Percentiles rank a stretch among this genome's conserved stretches.
These are phyloP conservation scores for Syngnathus floridae DNA, from an alignment of 2,113 vertebrate species.

Conservation along the genomic window DNA sequence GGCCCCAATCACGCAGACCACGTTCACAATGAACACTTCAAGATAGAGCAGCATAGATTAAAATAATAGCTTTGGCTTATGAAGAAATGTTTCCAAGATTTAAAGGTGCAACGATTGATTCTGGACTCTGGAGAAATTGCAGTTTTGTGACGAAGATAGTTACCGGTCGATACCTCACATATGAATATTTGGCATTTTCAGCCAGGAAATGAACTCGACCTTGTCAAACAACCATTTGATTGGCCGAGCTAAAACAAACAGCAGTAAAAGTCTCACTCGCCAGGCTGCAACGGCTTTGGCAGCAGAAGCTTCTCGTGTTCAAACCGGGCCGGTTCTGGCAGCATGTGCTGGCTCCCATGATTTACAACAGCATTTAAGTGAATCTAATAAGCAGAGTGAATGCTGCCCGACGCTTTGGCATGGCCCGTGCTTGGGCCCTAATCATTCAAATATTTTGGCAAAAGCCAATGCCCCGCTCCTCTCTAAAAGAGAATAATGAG, in stretches of 20 bases:
- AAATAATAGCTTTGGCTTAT: slow-evolving; percentile 23
- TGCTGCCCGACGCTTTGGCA: slow-evolving; percentile 87
- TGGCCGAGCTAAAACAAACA: slow-evolving; percentile 52
- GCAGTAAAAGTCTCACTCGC: slow-evolving; percentile 25
- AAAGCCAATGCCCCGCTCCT: slow-evolving; percentile 63
- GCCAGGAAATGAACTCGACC: slow-evolving; percentile 33
- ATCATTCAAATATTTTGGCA: slow-evolving; percentile 99
- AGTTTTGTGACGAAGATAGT: slow-evolving; percentile 36
- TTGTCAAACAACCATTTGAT: slow-evolving; percentile 39
- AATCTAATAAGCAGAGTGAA: slow-evolving; percentile 90
- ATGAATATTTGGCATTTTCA: slow-evolving; percentile 39
- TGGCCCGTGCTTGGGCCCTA: slow-evolving; percentile 78
- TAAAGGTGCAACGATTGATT: slow-evolving; percentile 41
- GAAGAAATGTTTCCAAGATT: slow-evolving; percentile 39
- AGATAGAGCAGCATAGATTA: slow-evolving; percentile 21
- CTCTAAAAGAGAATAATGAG: slow-evolving; percentile 74
- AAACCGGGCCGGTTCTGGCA: slow-evolving; percentile 56
- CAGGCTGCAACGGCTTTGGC: slow-evolving; percentile 53
- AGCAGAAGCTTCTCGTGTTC: slow-evolving; percentile 54
- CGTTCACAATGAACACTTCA: slow-evolving; percentile 22
- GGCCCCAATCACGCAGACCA: slow-evolving; percentile 33
- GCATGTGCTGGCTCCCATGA: slow-evolving; percentile 72
- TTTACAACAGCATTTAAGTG: slow-evolving; percentile 88
- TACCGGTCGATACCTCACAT: slow-evolving; percentile 32
- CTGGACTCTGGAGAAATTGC: slow-evolving; percentile 39